Evolutionary conservation across 2,888 invertebrate genomes (phyloP), one percentile per base, ranked within the genome.

Genomic region (Lasioglossum villosulum): DNA sequence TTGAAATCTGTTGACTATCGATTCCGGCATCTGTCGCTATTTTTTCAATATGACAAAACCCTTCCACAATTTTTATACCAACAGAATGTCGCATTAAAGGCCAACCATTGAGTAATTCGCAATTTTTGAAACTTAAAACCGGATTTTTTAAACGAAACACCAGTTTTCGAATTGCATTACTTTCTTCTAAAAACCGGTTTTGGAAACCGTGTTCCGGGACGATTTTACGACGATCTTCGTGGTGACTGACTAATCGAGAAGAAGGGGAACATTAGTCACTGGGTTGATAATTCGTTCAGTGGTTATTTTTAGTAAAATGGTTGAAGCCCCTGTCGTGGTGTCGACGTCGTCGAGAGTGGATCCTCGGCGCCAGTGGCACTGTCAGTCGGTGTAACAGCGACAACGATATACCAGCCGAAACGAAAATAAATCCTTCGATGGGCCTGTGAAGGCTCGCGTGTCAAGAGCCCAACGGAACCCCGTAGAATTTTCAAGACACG

Each of bases 201-300:
- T n/a, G n/a, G n/a, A n/a, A n/a, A n/a, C n/a, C n/a, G n/a, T n/a
- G n/a, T n/a, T n/a, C n/a, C n/a, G n/a, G n/a, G n/a, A n/a, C n/a
- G n/a, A n/a, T n/a, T n/a, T n/a, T n/a, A n/a, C n/a, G n/a, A n/a
- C n/a, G n/a, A n/a, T n/a, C n/a, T n/a, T 85, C 66, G 59, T 82
- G 86, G 78, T 79, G 80, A 87, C 82, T 82, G 84, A 84, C 82
- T 87, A 78, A 80, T 81, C 78, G 78, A 80, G 52, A 71, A 80
- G 66, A 72, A 30, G 37, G 23, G 68, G 87, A 84, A 88, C 89
- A 90, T 92, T 92, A 92, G 92, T 92, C 91, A 91, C 90, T 90
- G 91, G 91, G 80, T 90, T 92, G 87, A 91, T 92, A 93, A 93
- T 93, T 93, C 91, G 92, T 92, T 92, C 93, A 87, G 16, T 86